phyloP scores from a whole-genome alignment of 2,113 vertebrate genomes.

The Eulemur rufifrons region DNA sequence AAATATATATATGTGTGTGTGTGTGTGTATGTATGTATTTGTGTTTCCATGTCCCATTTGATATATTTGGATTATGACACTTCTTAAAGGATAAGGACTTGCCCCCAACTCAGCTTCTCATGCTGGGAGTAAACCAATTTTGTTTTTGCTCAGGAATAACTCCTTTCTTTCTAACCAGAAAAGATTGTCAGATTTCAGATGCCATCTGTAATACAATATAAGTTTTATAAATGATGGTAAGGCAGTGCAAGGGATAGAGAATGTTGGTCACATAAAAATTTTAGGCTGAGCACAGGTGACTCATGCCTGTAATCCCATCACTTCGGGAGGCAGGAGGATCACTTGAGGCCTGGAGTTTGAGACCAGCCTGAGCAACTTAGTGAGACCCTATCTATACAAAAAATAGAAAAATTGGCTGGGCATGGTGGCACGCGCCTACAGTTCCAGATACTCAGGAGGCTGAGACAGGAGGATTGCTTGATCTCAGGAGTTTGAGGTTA shows the following conservation, averaged over 20 bases:
- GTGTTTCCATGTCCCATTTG: not conserved
- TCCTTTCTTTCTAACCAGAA: constrained; percentile 43
- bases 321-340: too few relatives aligned
- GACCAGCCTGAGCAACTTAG: too few relatives aligned
- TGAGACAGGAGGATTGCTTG: too few relatives aligned
- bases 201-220: not conserved
- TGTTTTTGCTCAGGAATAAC: not conserved
- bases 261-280: not conserved
- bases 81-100: not conserved
- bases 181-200: constrained; percentile 38
- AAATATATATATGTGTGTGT: not conserved
- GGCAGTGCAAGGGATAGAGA: not conserved
- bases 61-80: not conserved
- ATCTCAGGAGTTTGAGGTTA: too few relatives aligned
- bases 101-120: not conserved
- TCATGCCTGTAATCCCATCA: too few relatives aligned
- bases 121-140: constrained; percentile 22
- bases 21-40: not conserved
- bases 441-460: too few relatives aligned
- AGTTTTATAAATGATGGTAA: constrained; percentile 5
- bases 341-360: too few relatives aligned
- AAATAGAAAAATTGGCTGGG: too few relatives aligned
- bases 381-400: too few relatives aligned
- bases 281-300: too few relatives aligned
- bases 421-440: too few relatives aligned